A percentile compares a stretch with the other conserved stretches of the same genome.
Evolutionary conservation across 2,888 invertebrate species (phyloP).

Genomic region (Ethmia dodecea): DNA sequence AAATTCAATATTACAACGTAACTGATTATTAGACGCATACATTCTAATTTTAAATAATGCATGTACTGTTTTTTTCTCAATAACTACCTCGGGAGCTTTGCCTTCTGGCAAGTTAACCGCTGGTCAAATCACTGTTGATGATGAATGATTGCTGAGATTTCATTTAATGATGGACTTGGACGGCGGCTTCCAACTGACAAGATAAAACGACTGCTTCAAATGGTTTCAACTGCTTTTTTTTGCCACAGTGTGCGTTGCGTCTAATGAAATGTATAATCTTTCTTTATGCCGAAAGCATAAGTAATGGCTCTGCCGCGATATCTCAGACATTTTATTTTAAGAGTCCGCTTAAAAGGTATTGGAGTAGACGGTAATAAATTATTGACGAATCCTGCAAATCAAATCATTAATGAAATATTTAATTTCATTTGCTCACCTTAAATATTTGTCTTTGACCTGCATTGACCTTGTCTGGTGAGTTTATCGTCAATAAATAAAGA

Average conservation of each 20-base stretch:
- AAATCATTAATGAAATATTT: slow-evolving; percentile 7
- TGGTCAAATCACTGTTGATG: slow-evolving; percentile 66
- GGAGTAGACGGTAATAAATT: slow-evolving; percentile 5
- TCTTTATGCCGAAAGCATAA: too few species aligned
- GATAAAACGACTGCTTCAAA: slow-evolving; percentile 42
- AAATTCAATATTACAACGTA: slow-evolving; percentile 11
- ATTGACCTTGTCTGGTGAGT: too few species aligned
- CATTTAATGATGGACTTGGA: slow-evolving; percentile 58
- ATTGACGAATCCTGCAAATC: slow-evolving; percentile 4
- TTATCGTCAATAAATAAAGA: too few species aligned
- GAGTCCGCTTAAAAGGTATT: too few species aligned
- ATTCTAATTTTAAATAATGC: slow-evolving; percentile 29
- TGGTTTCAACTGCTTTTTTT: slow-evolving; percentile 27
- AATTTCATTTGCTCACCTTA: too few species aligned
- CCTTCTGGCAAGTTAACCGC: slow-evolving; percentile 53
- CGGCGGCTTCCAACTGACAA: slow-evolving; percentile 55
- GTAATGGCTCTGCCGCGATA: too few species aligned
- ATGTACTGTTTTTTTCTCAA: slow-evolving; percentile 27
- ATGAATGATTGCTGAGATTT: slow-evolving; percentile 73
- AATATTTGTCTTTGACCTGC: too few species aligned
- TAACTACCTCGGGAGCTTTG: slow-evolving; percentile 54
- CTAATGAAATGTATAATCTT: slow-evolving; percentile 55
- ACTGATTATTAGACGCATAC: slow-evolving; percentile 35
- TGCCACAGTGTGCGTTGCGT: slow-evolving; percentile 22
- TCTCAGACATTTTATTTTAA: too few species aligned